These are phyloP conservation scores for Pagrus major DNA, from an alignment of 2,113 vertebrate genomes.

Conservation along the genomic window DNA sequence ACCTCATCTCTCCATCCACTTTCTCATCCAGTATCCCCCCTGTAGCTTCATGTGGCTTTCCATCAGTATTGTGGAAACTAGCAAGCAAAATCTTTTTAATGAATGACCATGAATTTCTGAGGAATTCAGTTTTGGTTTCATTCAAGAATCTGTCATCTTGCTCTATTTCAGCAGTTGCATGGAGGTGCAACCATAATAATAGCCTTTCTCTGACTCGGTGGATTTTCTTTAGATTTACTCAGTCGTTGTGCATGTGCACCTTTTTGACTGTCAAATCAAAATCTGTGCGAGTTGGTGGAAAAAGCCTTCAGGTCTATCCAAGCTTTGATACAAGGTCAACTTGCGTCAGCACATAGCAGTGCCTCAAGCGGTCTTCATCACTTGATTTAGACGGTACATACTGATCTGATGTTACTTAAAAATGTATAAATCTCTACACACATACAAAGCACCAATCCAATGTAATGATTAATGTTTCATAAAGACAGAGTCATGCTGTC, in stretches of 20 bases:
- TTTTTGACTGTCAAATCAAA: background rate
- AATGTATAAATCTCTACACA: background rate
- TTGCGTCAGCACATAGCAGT: background rate
- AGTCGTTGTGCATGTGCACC: background rate
- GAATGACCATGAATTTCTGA: too few relatives aligned
- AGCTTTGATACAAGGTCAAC: background rate
- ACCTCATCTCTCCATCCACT: background rate
- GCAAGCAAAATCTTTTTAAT: background rate
- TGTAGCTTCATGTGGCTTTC: background rate
- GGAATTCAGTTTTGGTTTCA: background rate
- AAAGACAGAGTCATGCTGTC: background rate
- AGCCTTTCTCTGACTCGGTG: background rate
- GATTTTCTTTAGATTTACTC: background rate
- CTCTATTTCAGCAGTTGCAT: background rate
- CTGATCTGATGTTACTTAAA: background rate
- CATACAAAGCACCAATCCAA: background rate
- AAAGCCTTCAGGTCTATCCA: background rate
- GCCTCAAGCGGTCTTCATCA: background rate
- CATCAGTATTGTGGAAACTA: background rate
- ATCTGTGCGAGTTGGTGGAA: background rate
- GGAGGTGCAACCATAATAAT: background rate
- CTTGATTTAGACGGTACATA: background rate
- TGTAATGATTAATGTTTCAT: background rate
- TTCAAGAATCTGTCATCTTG: background rate
- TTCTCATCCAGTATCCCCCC: background rate